Base-by-base conservation (phyloP, 2,888 invertebrate species). In the Mythimna impura region DNA sequence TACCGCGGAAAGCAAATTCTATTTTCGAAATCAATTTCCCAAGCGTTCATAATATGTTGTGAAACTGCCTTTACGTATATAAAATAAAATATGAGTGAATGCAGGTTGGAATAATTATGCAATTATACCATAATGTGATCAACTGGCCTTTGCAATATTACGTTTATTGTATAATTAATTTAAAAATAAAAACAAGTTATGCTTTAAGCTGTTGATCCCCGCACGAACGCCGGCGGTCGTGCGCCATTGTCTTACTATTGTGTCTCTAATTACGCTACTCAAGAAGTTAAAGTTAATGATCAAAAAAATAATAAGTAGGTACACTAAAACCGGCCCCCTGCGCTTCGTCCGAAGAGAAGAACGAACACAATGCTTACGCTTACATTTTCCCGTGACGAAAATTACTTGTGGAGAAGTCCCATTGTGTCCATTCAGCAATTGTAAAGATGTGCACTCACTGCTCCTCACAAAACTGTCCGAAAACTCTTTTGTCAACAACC, bases 381-480 rank as follows among this genome's bases (percentile, higher is more conserved):
- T 92, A 94, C 96, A 96, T 96, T 95, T 95, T 96, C 93, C 90
- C 87, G 90, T 88, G 90, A 91, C 91, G 90, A 92, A 92, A 92
- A 94, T 94, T 92, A 94, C 94, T 89, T 87, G 90, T 87, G 88
- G 89, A 89, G 90, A 92, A 92, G 89, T 90, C 87, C 90, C 93
- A 94, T 95, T 94, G 93, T 94, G 87, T 90, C 88, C 91, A 91
- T 91, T 91, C 92, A 89, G 89, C 88, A 87, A 87, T 89, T 90
- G 87, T 90, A 88, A 66, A 88, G 83, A 87, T 85, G 84, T 80
- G 80, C 91, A 92, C 92, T 90, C 91, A 92, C 92, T 86, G 85
- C 84, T 83, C 69, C 73, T 84, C 88, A 89, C 87, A 83, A 89
- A 89, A 90, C 84, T 83, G 85, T 87, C 74, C 79, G 64, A 85